These are phyloP conservation scores for Hydrochoerus hydrochaeris DNA, from an alignment of 2,113 vertebrate genomes.

Conservation along the genomic window DNA sequence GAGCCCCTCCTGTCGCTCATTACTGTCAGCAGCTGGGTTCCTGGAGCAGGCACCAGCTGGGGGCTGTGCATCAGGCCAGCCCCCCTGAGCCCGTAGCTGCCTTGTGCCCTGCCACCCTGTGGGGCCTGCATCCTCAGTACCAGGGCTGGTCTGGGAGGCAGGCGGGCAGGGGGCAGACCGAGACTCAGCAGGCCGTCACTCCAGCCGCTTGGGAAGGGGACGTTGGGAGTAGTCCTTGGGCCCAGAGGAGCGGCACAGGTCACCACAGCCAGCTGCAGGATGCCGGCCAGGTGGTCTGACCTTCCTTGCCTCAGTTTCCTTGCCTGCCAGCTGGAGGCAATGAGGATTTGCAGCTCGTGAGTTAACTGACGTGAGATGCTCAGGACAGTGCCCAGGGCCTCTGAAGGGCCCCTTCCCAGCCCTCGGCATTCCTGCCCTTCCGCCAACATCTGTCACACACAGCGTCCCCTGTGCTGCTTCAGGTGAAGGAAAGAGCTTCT, in stretches of 20 bases:
- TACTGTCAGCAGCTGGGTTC: neutral
- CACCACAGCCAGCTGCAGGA: neutral
- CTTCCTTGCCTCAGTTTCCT: neutral
- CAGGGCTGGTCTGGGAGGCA: neutral
- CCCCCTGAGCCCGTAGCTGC: neutral
- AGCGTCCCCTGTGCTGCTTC: neutral
- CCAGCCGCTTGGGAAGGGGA: neutral
- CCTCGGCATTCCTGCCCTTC: neutral
- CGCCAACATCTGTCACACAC: neutral
- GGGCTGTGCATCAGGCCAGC: too few relatives aligned
- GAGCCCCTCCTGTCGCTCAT: neutral
- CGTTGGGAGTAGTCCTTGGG: neutral
- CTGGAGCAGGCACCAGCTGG: neutral
- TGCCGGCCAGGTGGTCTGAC: accelerated
- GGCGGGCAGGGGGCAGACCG: neutral
- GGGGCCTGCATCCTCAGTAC: accelerated
- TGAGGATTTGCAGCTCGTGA: too few relatives aligned
- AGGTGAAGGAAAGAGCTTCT: neutral
- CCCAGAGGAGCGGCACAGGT: neutral
- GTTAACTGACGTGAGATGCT: neutral
- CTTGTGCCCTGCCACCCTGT: neutral
- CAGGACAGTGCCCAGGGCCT: accelerated
- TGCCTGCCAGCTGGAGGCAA: accelerated
- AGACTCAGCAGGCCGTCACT: neutral
- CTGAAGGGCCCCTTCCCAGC: accelerated